A percentile compares a stretch with the other conserved stretches of the same genome.
Conservation (phyloP, 2,888 invertebrate species). For the Hydropsyche betteni region DNA sequence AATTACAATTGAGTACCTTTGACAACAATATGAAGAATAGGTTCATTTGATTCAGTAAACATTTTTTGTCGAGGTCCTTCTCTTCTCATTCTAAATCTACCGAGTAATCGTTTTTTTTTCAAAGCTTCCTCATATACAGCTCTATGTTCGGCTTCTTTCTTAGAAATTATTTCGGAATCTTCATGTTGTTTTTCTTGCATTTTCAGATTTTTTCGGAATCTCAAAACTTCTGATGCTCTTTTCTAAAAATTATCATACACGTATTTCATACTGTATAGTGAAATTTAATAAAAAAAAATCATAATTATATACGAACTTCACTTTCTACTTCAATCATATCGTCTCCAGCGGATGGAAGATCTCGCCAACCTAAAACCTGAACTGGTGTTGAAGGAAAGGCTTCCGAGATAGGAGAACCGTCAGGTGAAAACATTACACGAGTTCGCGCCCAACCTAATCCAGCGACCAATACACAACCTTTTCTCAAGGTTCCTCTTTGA, state of each 20-base stretch:
- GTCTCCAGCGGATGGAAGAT: slow-evolving; percentile 90
- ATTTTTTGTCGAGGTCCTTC: slow-evolving; percentile 69
- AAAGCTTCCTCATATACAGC: slow-evolving; percentile 71
- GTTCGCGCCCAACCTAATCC: slow-evolving; percentile 83
- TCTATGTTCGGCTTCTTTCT: slow-evolving; percentile 73
- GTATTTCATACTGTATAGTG: background rate
- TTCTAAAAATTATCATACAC: slow-evolving; percentile 60
- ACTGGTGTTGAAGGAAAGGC: slow-evolving; percentile 86
- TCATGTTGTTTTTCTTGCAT: slow-evolving; percentile 71
- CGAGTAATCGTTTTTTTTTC: slow-evolving; percentile 69
- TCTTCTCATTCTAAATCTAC: slow-evolving; percentile 66
- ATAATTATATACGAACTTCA: slow-evolving; percentile 65
- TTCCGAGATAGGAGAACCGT: slow-evolving; percentile 70
- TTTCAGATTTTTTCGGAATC: slow-evolving; percentile 69
- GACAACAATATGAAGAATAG: slow-evolving; percentile 70
- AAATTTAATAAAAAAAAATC: background rate
- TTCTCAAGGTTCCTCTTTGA: slow-evolving; percentile 83
- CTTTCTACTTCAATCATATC: slow-evolving; percentile 82
- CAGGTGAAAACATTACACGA: slow-evolving; percentile 81
- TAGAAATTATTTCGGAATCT: slow-evolving; percentile 70
- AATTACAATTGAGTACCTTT: slow-evolving; percentile 65
- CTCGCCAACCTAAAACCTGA: slow-evolving; percentile 91
- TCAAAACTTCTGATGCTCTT: slow-evolving; percentile 73
- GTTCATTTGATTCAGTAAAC: slow-evolving; percentile 63
- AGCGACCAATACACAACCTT: slow-evolving; percentile 81